Conservation (phyloP, 2,113 vertebrate species). For the Lepus europaeus region DNA sequence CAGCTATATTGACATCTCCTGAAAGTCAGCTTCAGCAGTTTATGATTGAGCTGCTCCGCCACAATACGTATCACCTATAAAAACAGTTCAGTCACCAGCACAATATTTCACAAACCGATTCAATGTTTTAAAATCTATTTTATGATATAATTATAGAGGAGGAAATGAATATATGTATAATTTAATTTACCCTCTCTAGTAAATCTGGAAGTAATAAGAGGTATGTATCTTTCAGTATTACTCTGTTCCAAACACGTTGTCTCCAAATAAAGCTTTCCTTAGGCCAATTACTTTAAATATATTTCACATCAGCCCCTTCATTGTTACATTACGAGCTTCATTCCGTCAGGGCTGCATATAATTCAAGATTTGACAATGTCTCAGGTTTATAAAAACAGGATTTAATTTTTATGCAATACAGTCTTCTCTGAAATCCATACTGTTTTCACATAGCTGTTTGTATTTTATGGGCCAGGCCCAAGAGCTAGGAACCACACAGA, state of each 20-base stretch:
- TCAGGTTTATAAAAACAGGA: constrained; percentile 50
- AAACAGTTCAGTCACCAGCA: constrained; percentile 27
- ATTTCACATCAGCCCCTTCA: constrained; percentile 38
- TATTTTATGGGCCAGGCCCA: constrained; percentile 16
- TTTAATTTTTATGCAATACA: constrained; percentile 49
- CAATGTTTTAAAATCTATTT: constrained; percentile 52
- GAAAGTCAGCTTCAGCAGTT: background rate
- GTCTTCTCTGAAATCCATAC: constrained; percentile 14
- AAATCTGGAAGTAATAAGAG: constrained; percentile 52
- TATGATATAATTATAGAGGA: constrained; percentile 43
- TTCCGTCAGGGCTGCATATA: background rate
- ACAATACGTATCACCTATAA: background rate
- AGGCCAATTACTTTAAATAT: constrained; percentile 49
- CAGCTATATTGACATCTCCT: background rate
- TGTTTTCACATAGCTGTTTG: background rate
- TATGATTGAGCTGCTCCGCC: background rate
- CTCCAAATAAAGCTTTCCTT: constrained; percentile 47
- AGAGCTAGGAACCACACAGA: background rate
- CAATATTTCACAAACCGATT: constrained; percentile 51
- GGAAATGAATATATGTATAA: constrained; percentile 17
- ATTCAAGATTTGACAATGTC: background rate
- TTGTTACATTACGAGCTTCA: constrained; percentile 17
- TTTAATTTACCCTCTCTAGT: constrained; percentile 1
- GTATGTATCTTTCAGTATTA: background rate
- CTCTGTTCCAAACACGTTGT: constrained; percentile 53